Base-by-base conservation (phyloP, 2,888 invertebrate species). In the Apantesis nais region DNA sequence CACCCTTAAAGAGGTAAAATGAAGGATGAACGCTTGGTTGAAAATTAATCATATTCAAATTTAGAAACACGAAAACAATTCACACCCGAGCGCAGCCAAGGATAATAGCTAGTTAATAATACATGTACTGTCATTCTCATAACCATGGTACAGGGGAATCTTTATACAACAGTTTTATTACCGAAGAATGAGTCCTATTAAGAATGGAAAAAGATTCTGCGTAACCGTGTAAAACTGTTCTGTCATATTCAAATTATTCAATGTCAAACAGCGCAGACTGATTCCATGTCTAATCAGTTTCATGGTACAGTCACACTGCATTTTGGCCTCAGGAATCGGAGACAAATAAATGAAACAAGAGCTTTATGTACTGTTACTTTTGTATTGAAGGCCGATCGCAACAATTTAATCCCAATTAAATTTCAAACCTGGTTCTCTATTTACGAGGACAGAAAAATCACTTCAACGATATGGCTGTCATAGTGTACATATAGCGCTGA, bases 281-380 rank as follows among this genome's bases (percentile, higher is more conserved):
- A 69, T 70, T 74, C 72, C 78, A 55, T 71, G 22, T 34, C 76
- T 29, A 80, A 80, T 78, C 58, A 44, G 73, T 75, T 79, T 71
- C 78, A 78, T 77, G 82, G 78, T 66, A 29, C 66, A 63, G 58
- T 74, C 69, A 63, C 29, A 71, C 58, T 41, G 37, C 37, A 55
- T 66, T 37, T 52, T 22, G 7, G 41, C 31, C 7, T 64, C 29
- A 31, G n/a, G 29, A 63, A 63, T 41, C 31, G 63, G 31, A 31
- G 63, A 44, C 63, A 63, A 31, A 44, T 63, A 63, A 31, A 63
- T 52, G 52, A 52, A 65, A 37, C 52, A 65, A 65, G 25, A 52
- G n/a, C 29, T n/a, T 29, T 65, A 16, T 8, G 25, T 34, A 25
- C 58, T 29, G 58, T 58, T 58, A 58, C 29, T 16, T n/a, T 65